Evolutionary conservation across 2,888 invertebrate species (phyloP), one percentile per base, ranked within the genome.

Genomic region (Phyto melanocephala): DNA sequence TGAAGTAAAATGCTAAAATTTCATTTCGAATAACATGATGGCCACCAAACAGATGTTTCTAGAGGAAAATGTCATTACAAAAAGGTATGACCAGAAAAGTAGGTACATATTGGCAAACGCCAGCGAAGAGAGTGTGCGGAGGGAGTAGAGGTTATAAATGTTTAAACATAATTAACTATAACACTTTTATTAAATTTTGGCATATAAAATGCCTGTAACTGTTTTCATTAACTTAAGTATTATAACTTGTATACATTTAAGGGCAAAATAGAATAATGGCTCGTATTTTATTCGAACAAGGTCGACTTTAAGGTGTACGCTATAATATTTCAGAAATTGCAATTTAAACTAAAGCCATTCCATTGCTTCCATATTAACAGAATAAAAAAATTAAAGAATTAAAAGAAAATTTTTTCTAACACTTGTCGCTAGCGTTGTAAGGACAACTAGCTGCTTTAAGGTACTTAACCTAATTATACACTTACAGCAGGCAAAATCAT

Each of bases 101-200:
- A 28, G 54, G 33, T 15, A 35, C 20, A 35, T 35, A 1, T 15
- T 22, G n/a, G 28, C 28, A 28, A 28, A 28, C 28, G n/a, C n/a
- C n/a, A 28, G 28, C 4, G 28, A 28, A 7, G 47, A 17, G 7
- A 3, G 11, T 13, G 11, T 1, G 11, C 1, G 1, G 15, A 28
- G 45, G 2, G 13, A 20, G 7, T 10, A 22, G 3, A 6, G 11
- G n/a, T 24, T 28, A 52, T 1, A 0, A 47, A 72, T 52, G 40
- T 37, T 33, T 17, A 11, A 77, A 52, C 33, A 58, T 75, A 75
- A 81, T 82, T 79, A 82, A 79, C 75, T 65, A 75, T 33, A 75
- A 70, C 22, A 52, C 22, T 70, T 75, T 56, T 81, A 71, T 67
- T 67, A 76, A 63, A 71, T 20, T 50, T 58, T 24, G 22, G 28